Percentiles rank a stretch among this genome's conserved stretches.
These are phyloP conservation scores for Ranitomeya variabilis DNA, from an alignment of 2,113 vertebrate genomes.

Conservation along the genomic window DNA sequence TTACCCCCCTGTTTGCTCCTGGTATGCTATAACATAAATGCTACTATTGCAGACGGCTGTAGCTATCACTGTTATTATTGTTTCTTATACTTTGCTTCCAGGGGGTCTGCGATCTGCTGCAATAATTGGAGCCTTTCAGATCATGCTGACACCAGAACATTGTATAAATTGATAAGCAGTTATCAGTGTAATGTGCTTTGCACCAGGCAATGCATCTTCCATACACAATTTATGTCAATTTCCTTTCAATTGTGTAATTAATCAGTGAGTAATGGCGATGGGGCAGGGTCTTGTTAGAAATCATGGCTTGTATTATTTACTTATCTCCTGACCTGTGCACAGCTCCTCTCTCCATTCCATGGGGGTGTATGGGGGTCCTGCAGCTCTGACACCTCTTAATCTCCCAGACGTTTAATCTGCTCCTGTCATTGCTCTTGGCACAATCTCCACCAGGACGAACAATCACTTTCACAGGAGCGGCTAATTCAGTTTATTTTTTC, in stretches of 20 bases:
- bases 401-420: neutral
- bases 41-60: neutral
- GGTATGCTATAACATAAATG: neutral
- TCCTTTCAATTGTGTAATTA: constrained; percentile 54
- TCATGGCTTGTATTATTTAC: neutral
- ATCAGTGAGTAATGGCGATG: constrained; percentile 27
- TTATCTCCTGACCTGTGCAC: constrained; percentile 21
- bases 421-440: neutral
- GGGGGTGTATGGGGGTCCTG: neutral
- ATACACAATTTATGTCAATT: constrained; percentile 58
- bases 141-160: constrained; percentile 40
- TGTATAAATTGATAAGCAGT: constrained; percentile 49
- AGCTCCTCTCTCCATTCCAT: neutral
- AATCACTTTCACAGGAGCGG: constrained; percentile 27
- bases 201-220: constrained; percentile 45
- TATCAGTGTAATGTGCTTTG: constrained; percentile 51
- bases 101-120: neutral
- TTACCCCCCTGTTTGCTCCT: neutral
- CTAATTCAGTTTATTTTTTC: constrained; percentile 40
- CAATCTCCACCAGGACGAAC: neutral
- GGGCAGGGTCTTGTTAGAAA: constrained; percentile 31
- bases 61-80: neutral
- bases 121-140: constrained; percentile 46
- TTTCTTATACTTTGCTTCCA: neutral
- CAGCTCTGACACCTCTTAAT: neutral